A percentile compares a stretch with the other conserved stretches of the same genome.
These are phyloP conservation scores for Schrankia costaestrigalis DNA, from an alignment of 2,888 invertebrate species.

Conservation along the genomic window DNA sequence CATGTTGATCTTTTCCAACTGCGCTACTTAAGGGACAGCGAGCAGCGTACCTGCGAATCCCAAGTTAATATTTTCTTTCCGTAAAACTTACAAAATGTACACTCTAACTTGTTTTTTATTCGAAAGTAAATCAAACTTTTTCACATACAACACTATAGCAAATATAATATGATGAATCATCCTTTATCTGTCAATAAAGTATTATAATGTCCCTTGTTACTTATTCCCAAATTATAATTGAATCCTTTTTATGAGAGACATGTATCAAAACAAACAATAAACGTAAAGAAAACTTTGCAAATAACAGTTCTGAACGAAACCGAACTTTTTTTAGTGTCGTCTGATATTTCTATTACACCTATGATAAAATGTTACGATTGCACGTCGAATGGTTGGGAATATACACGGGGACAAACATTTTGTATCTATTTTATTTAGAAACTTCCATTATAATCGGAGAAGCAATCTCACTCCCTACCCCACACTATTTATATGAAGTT, in stretches of 20 bases:
- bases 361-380: constrained; percentile 74
- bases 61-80: constrained; percentile 72
- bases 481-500: constrained; percentile 8
- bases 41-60: constrained; percentile 44
- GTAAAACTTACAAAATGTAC: constrained; percentile 16
- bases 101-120: constrained; percentile 15
- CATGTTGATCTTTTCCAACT: constrained; percentile 76
- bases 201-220: constrained; percentile 11
- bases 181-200: constrained; percentile 9
- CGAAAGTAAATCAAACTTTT: constrained; percentile 6
- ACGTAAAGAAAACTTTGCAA: constrained; percentile 56
- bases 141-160: neutral
- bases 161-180: no score
- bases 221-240: constrained; percentile 23
- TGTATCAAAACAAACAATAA: constrained; percentile 60
- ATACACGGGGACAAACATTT: constrained; percentile 57
- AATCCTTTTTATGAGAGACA: constrained; percentile 38
- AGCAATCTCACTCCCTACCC: constrained; percentile 47
- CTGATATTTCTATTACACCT: constrained; percentile 74
- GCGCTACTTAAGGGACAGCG: constrained; percentile 38
- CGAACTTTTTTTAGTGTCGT: constrained; percentile 70
- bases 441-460: constrained; percentile 65
- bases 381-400: constrained; percentile 35
- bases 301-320: constrained; percentile 47
- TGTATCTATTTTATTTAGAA: constrained; percentile 75